Evolutionary conservation across 2,888 invertebrate genomes (phyloP), one percentile per base, ranked within the genome.

Genomic region (Pycnomerus fuliginosus): DNA sequence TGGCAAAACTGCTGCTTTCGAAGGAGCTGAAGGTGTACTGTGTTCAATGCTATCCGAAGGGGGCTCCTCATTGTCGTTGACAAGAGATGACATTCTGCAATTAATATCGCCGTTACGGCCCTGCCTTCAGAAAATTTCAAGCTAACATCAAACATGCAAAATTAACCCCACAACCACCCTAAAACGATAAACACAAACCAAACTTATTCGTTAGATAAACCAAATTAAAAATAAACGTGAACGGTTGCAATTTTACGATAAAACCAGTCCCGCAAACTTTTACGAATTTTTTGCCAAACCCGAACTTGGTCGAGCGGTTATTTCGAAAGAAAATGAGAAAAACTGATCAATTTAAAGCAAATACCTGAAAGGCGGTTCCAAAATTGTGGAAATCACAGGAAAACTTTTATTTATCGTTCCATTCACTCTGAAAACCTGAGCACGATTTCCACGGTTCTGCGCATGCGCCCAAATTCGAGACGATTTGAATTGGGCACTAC

Each of bases 1-100:
- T 55, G 79, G 80, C n/a, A 80, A 72, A 52, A 79, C 70, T 25
- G 74, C 64, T 22, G 67, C 56, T 55, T 69, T 69, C 37, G 65
- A 48, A 25, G 58, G 48, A 28, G 42, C 10, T 12, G 42, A 23
- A n/a, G n/a, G n/a, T n/a, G n/a, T n/a, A n/a, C n/a, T n/a, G n/a
- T n/a, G n/a, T n/a, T n/a, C n/a, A n/a, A n/a, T n/a, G n/a, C n/a
- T n/a, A n/a, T n/a, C n/a, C n/a, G n/a, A n/a, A n/a, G n/a, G n/a
- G n/a, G n/a, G n/a, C n/a, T n/a, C 39, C 16, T 32, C 39, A 4
- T 31, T 13, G 17, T 39, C 39, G 11, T 31, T 16, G 16, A 4
- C 24, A 24, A 12, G 16, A 1, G 39, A 39, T 16, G 39, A 32
- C 39, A 39, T 39, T 31, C 32, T 31, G 31, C 16, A 39, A 39